These are phyloP conservation scores for Eustalomyia histrio DNA, from an alignment of 2,888 invertebrate genomes.

Conservation along the genomic window DNA sequence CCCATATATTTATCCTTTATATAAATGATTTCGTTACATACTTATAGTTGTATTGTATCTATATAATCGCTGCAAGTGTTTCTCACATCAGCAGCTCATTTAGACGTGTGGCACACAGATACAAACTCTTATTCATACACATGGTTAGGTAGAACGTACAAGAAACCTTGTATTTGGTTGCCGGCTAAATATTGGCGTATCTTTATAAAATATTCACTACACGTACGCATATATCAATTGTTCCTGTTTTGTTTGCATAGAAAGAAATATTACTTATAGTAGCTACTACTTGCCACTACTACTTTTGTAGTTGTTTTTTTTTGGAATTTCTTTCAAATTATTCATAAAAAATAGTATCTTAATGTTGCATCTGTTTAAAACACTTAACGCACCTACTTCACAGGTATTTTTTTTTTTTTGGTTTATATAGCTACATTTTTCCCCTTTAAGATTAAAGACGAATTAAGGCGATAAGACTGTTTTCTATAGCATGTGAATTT, in stretches of 20 bases:
- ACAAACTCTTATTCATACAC: slow-evolving; percentile 30
- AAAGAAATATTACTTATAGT: slow-evolving; percentile 21
- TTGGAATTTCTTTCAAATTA: slow-evolving; percentile 31
- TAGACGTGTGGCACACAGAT: slow-evolving; percentile 51
- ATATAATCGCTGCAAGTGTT: slow-evolving; percentile 56
- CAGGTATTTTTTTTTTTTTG: slow-evolving; percentile 8
- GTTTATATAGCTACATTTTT: neutral
- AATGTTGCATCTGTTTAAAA: slow-evolving; percentile 63
- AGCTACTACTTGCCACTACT: neutral
- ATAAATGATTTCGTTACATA: neutral
- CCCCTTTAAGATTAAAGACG: slow-evolving; percentile 42
- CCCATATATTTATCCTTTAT: neutral
- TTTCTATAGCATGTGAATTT: slow-evolving; percentile 5
- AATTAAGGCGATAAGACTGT: slow-evolving; percentile 48
- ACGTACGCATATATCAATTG: slow-evolving; percentile 65
- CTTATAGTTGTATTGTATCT: slow-evolving; percentile 9
- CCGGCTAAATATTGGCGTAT: slow-evolving; percentile 60
- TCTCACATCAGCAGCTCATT: slow-evolving; percentile 64
- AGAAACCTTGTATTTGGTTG: slow-evolving; percentile 37
- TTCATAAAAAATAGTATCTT: slow-evolving; percentile 49
- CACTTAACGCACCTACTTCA: slow-evolving; percentile 60
- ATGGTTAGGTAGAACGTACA: slow-evolving; percentile 24
- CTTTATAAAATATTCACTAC: slow-evolving; percentile 60
- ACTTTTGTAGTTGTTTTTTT: neutral
- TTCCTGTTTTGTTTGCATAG: slow-evolving; percentile 24